Base-by-base conservation (phyloP, 1,140 invertebrate species). In the Pteromalus puparum region DNA sequence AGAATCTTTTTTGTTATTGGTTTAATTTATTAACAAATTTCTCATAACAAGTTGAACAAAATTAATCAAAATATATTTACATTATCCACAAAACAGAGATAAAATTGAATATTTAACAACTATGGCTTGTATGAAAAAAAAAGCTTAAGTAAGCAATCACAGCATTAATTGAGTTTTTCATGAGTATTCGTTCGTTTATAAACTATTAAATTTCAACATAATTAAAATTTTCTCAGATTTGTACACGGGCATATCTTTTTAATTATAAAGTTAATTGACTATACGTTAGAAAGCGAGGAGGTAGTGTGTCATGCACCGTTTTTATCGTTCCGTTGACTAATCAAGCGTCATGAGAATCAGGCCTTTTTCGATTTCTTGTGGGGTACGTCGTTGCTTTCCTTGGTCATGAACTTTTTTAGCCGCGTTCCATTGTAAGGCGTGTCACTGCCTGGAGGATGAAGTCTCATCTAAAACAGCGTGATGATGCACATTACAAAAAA, bases 391-490 rank as follows among this genome's bases (percentile, higher is more conserved):
- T 70, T 21, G 53, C n/a, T 68, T 75, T 82, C 73, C 53, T 82
- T 88, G 5, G 92, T 87, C 79, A 93, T 86, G 86, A 94, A 95
- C 87, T 92, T 92, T 76, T 91, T 90, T 28, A 94, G 87, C 81
- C 93, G 90, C 26, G 91, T 89, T 68, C 92, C 93, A 86, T 94
- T 94, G 85, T 92, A 94, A 0, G 94, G 93, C 48, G 91, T 90
- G 86, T 95, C 93, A 81, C 93, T 94, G 87, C 95, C 95, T n/a
- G 95, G 95, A 28, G 95, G 95, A 91, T 95, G 93, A 86, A 95
- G 93, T 86, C 95, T 92, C 94, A 95, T 95, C 95, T 95, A 92
- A 87, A 93, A 93, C 90, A 91, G 87, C 4, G 53, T 18, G 53
- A 61, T 61, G 4, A 61, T 21, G 53, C 72, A 85, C 76, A 67